Conservation (phyloP, 2,113 vertebrate species). For the Festucalex cinctus region DNA sequence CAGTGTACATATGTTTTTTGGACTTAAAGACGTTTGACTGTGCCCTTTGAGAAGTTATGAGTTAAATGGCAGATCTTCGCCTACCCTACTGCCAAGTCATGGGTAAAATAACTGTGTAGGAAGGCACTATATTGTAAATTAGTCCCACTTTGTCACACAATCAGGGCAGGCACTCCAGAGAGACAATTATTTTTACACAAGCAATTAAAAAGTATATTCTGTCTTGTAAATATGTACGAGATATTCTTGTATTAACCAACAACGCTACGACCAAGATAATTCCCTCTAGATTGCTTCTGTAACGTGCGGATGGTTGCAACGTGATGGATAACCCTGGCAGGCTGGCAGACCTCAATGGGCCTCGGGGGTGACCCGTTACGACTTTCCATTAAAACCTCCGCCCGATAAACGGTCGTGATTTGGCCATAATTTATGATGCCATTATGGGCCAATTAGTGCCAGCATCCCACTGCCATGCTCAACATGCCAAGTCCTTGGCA, state of each 20-base stretch:
- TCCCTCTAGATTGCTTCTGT: neutral
- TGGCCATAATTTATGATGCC: slow-evolving; percentile 88
- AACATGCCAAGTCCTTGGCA: slow-evolving; percentile 73
- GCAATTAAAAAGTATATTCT: no score
- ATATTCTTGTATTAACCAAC: neutral
- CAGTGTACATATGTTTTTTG: no score
- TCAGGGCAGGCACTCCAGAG: no score
- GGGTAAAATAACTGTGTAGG: no score
- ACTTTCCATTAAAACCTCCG: slow-evolving; percentile 82
- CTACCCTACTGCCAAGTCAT: no score
- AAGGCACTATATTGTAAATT: no score
- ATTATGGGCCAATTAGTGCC: slow-evolving; percentile 90
- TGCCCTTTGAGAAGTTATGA: no score
- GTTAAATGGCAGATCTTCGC: no score
- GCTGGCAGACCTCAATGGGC: slow-evolving; percentile 34
- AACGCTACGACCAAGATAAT: neutral
- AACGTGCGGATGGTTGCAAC: slow-evolving; percentile 38
- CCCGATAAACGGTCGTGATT: slow-evolving; percentile 83
- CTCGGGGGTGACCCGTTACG: slow-evolving; percentile 78
- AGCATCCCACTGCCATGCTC: slow-evolving; percentile 83
- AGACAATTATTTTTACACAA: no score
- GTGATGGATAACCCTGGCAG: slow-evolving; percentile 66
- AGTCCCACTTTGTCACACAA: no score
- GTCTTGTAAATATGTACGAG: no score
- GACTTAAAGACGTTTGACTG: no score